A percentile compares a stretch with the other conserved stretches of the same genome.
Evolutionary conservation across 2,797 vertebrate species (phyloP).

Genomic region (Tympanoctomys barrerae): DNA sequence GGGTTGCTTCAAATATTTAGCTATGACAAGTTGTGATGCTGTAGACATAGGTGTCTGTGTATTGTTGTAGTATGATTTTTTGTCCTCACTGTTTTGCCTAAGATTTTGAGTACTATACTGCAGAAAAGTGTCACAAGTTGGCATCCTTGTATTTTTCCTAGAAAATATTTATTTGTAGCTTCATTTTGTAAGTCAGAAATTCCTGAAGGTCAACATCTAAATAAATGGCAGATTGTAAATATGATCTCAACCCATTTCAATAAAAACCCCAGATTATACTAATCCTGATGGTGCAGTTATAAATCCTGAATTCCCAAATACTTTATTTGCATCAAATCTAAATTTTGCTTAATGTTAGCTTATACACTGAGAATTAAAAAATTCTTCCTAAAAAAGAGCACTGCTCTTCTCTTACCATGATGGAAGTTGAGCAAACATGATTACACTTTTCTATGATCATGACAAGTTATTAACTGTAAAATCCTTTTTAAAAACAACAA

Average conservation of each 20-base stretch:
- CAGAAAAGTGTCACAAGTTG: not conserved
- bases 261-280: not conserved
- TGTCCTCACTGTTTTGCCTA: not conserved
- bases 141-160: not conserved
- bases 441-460: not conserved
- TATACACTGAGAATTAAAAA: not conserved
- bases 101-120: not conserved
- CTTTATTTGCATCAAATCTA: not conserved
- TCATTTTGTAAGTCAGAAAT: conserved; percentile 52
- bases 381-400: not conserved
- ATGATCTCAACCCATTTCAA: not conserved
- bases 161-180: not conserved
- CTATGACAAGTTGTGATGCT: too few species aligned
- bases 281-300: not conserved
- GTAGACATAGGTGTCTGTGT: too few species aligned
- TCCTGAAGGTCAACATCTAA: not conserved
- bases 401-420: not conserved
- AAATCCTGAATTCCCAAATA: conserved; percentile 33
- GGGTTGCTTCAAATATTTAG: too few species aligned
- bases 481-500: not conserved
- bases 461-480: not conserved
- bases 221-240: not conserved
- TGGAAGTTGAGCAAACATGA: conserved; percentile 15
- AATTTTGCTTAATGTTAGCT: conserved; percentile 21
- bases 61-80: too few species aligned